phyloP scores from a whole-genome alignment of 2,113 vertebrate genomes.

The Pedionomus torquatus region DNA sequence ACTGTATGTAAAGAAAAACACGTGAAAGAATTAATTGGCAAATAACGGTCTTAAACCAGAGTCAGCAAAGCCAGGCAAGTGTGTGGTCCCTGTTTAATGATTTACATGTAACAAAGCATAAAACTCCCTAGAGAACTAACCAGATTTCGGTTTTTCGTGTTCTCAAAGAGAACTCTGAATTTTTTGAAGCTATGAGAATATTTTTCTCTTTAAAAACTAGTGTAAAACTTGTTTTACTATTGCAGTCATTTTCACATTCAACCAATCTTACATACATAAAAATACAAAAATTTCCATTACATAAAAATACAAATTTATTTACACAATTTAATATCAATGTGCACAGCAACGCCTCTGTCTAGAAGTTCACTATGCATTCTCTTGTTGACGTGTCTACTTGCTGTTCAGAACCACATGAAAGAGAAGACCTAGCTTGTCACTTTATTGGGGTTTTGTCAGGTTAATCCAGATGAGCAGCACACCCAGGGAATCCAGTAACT shows the following conservation, averaged over 20 bases:
- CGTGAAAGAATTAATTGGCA: constrained; percentile 9
- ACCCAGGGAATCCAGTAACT: not conserved
- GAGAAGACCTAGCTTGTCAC: not conserved
- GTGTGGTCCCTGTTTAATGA: not conserved
- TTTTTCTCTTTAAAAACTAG: not conserved
- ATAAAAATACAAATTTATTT: not conserved
- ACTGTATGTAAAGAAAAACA: not conserved
- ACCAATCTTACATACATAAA: not conserved
- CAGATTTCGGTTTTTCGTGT: not conserved
- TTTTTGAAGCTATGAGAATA: not conserved
- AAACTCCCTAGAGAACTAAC: not conserved
- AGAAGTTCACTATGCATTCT: not conserved
- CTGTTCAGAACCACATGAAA: not conserved
- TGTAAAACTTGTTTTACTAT: not conserved
- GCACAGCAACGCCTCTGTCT: not conserved
- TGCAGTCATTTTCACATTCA: not conserved
- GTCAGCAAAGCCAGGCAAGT: constrained; percentile 8
- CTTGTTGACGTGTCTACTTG: not conserved
- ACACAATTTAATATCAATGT: not conserved
- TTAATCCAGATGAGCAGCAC: not conserved
- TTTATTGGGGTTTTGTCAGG: not conserved
- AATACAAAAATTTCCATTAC: too few species aligned
- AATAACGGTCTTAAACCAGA: constrained; percentile 39
- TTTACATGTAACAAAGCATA: not conserved
- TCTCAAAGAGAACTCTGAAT: not conserved